phyloP scores from a whole-genome alignment of 1,140 invertebrate species.

The Euwallacea similis region DNA sequence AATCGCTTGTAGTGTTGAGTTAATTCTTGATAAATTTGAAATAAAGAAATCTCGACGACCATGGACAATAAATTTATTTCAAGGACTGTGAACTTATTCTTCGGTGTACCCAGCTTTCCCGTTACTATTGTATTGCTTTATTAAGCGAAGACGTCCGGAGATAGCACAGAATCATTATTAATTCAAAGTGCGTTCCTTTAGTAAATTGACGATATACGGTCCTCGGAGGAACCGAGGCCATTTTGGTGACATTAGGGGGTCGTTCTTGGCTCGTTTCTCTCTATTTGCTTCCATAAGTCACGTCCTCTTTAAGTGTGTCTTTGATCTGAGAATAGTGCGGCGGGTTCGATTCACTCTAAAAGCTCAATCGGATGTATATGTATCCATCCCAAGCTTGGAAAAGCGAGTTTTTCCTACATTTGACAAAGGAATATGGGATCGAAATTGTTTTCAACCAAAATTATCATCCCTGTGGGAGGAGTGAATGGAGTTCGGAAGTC shows the following conservation, averaged over 20 bases:
- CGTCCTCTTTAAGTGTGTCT: neutral
- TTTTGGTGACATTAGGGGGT: slow-evolving; percentile 10
- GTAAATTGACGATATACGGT: slow-evolving; percentile 20
- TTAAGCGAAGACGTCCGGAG: neutral
- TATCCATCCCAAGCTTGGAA: too few species aligned
- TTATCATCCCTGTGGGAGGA: too few species aligned
- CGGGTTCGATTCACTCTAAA: neutral
- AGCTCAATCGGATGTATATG: too few species aligned
- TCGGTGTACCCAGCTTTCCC: too few species aligned
- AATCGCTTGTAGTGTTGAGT: neutral
- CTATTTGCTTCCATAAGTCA: slow-evolving; percentile 15
- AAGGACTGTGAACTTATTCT: too few species aligned
- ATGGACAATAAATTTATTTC: too few species aligned
- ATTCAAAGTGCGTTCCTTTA: slow-evolving; percentile 12
- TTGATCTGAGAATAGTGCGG: neutral
- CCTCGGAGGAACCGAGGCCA: slow-evolving; percentile 7
- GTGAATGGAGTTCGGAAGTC: too few species aligned
- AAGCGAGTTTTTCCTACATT: too few species aligned
- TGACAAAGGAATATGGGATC: too few species aligned
- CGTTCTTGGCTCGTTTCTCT: slow-evolving; percentile 9
- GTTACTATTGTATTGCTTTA: neutral
- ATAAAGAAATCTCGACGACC: too few species aligned
- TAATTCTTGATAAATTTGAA: too few species aligned
- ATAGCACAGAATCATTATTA: slow-evolving; percentile 2
- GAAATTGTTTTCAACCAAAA: too few species aligned